Conservation (phyloP, 2,888 invertebrate genomes). For the Drosophila borborema region DNA sequence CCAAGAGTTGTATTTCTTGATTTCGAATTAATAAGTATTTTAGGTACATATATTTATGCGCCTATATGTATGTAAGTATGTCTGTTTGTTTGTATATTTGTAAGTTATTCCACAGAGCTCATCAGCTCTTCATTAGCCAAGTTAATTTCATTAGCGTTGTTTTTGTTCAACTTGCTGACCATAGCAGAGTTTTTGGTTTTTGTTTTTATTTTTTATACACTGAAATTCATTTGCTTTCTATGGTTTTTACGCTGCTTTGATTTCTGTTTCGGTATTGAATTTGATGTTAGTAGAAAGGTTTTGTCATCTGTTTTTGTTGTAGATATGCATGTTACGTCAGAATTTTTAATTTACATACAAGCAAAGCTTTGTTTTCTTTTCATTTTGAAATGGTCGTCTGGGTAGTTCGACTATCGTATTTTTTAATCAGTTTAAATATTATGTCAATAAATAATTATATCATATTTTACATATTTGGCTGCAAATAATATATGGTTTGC, state of each 20-base stretch:
- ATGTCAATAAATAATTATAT: slow-evolving; percentile 6
- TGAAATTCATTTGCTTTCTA: slow-evolving; percentile 35
- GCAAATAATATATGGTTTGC: neutral
- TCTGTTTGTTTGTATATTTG: neutral
- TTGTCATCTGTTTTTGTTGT: slow-evolving; percentile 18
- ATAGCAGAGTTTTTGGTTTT: neutral
- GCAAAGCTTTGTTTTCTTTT: slow-evolving; percentile 36
- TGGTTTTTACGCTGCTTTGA: slow-evolving; percentile 30
- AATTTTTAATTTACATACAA: slow-evolving; percentile 49
- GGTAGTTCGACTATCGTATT: neutral
- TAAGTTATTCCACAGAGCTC: slow-evolving; percentile 48
- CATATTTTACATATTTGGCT: neutral
- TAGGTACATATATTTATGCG: neutral
- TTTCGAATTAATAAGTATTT: slow-evolving; percentile 26
- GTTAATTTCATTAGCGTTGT: slow-evolving; percentile 72
- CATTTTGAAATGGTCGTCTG: slow-evolving; percentile 27
- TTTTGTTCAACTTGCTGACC: slow-evolving; percentile 44
- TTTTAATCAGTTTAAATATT: neutral
- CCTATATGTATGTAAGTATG: neutral
- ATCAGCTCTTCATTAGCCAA: slow-evolving; percentile 72
- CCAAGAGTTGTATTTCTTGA: slow-evolving; percentile 63
- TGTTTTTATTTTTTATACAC: neutral
- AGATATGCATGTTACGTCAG: slow-evolving; percentile 57
- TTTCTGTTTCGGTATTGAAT: slow-evolving; percentile 42
- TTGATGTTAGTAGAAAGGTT: slow-evolving; percentile 51